phyloP scores from a whole-genome alignment of 2,797 vertebrate genomes.

The Pelobates cultripes region DNA sequence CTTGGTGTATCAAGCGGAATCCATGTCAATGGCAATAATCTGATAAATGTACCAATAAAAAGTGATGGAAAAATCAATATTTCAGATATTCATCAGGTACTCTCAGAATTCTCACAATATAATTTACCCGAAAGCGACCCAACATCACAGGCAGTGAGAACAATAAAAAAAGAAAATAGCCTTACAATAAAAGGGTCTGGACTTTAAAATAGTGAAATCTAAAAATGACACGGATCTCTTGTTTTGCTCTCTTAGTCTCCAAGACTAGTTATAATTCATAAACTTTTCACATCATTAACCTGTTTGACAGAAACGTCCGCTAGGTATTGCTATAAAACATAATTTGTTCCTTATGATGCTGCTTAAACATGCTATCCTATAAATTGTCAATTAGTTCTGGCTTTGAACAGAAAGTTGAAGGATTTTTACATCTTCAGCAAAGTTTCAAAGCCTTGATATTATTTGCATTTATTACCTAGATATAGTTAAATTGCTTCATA shows the following conservation, averaged over 20 bases:
- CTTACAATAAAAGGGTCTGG: too few species aligned
- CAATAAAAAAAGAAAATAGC: too few species aligned
- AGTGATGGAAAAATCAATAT: too few species aligned
- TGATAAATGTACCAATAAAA: too few species aligned
- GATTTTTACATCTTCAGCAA: slow-evolving; percentile 29
- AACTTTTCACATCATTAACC: slow-evolving; percentile 49
- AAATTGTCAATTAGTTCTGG: slow-evolving; percentile 47
- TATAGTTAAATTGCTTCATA: background rate
- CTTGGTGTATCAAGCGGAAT: too few species aligned
- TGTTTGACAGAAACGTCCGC: slow-evolving; percentile 40
- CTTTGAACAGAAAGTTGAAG: slow-evolving; percentile 4
- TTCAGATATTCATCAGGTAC: too few species aligned
- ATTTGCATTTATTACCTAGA: slow-evolving; percentile 21
- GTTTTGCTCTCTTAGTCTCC: slow-evolving; percentile 1
- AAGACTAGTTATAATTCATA: slow-evolving; percentile 16
- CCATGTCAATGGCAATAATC: too few species aligned
- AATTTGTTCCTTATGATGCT: slow-evolving; percentile 47
- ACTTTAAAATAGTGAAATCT: too few species aligned
- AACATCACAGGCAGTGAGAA: too few species aligned
- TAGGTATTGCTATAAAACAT: slow-evolving; percentile 44
- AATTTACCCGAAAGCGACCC: too few species aligned
- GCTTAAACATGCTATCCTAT: slow-evolving; percentile 42
- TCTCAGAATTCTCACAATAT: too few species aligned
- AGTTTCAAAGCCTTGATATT: slow-evolving; percentile 28
- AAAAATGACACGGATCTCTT: too few species aligned